Base-by-base conservation (phyloP, 1,140 invertebrate species). In the Neodiprion pinetum region DNA sequence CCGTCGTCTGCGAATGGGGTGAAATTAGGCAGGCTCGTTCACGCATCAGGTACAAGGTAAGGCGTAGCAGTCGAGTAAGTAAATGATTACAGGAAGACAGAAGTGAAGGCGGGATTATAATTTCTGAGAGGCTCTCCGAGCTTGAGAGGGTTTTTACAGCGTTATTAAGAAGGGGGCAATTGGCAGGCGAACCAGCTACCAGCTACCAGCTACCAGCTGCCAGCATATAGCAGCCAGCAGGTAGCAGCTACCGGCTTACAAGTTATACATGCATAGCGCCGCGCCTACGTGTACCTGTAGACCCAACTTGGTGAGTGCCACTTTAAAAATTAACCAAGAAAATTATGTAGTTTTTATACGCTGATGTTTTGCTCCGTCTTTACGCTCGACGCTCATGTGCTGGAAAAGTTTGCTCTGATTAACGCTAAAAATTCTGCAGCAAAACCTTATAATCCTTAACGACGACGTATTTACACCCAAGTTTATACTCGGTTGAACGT, bases 251-350 rank as follows among this genome's bases (percentile, higher is more conserved):
- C 28, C 28, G 28, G 28, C 28, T 40, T 40, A 40, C 28, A 40
- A 4, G 28, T 40, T 40, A 40, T 40, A 40, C 28, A 40, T 40
- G 28, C 28, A 40, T 40, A 40, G 28, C 28, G 1, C 28, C 28
- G 28, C 28, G 28, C 28, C 7, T 17, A 40, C 28, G 28, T 5
- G 9, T 61, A 61, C 53, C 53, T 61, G 53, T 17, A 61, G 5
- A 61, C 53, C 53, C 53, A 61, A 61, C 53, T 61, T 9, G 53
- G 53, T 61, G n/a, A 61, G 53, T 61, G 53, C 53, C 53, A 61
- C 53, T 61, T 61, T 61, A 61, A 61, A 61, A 61, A 61, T 61
- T 61, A 61, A 61, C 53, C 53, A 61, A 61, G 53, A 61, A 61
- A 61, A 61, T 61, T 61, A 61, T 61, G 53, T 61, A 61, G 53